A percentile compares a stretch with the other conserved stretches of the same genome.
Conservation (phyloP, 2,888 invertebrate genomes). For the Serrognathus titanus region DNA sequence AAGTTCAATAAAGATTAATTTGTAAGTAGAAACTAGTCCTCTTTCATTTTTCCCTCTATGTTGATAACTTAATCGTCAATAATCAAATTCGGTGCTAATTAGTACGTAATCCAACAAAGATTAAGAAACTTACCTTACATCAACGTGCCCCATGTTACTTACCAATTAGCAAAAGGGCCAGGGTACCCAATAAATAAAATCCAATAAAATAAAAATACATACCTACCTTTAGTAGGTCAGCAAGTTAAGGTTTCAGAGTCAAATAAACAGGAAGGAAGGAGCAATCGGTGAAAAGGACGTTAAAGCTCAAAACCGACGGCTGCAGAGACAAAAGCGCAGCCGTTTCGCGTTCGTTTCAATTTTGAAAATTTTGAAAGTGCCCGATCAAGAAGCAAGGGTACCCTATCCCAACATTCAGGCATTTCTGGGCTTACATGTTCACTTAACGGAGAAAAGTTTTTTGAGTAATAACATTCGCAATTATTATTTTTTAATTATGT, state of each 20-base stretch:
- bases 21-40: too few species aligned
- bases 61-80: background rate
- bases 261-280: background rate
- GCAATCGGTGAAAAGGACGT: background rate
- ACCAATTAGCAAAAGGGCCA: slow-evolving; percentile 27
- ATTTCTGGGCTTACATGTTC: slow-evolving; percentile 44
- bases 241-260: background rate
- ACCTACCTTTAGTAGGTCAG: slow-evolving; percentile 3
- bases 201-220: slow-evolving; percentile 4
- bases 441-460: slow-evolving; percentile 2
- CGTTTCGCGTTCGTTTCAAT: slow-evolving; percentile 8
- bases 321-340: slow-evolving; percentile 9
- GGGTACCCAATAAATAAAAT: slow-evolving; percentile 40
- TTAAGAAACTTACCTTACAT: background rate
- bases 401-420: slow-evolving; percentile 99
- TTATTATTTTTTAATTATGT: background rate
- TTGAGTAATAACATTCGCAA: too few species aligned
- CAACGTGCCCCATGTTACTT: background rate
- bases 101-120: background rate
- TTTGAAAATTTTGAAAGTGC: slow-evolving; percentile 44
- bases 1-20: too few species aligned
- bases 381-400: slow-evolving; percentile 69
- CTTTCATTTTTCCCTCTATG: background rate
- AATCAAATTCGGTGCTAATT: background rate
- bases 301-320: slow-evolving; percentile 3